Evolutionary conservation across 2,888 invertebrate species (phyloP).

Genomic region (Keiferia lycopersicella): DNA sequence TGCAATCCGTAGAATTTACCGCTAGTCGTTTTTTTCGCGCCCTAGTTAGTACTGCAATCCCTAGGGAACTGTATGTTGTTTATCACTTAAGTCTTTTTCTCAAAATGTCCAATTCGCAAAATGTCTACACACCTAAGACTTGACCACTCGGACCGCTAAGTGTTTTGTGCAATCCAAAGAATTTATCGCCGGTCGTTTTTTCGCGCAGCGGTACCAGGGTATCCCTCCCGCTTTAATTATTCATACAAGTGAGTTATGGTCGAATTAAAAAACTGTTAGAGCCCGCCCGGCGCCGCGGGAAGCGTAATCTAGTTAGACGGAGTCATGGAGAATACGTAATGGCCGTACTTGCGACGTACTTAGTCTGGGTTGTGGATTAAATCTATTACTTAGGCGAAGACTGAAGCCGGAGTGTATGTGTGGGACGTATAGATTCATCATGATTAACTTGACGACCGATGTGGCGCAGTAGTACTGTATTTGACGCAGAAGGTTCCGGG

Average conservation of each 20-base stretch:
- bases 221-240: slow-evolving; percentile 79
- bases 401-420: no score
- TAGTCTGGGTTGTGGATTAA: background rate
- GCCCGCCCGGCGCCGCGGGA: slow-evolving; percentile 73
- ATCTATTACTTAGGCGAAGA: no score
- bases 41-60: no score
- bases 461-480: no score
- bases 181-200: slow-evolving; percentile 72
- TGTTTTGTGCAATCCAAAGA: slow-evolving; percentile 73
- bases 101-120: no score
- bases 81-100: no score
- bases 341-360: slow-evolving; percentile 31
- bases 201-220: slow-evolving; percentile 59
- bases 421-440: no score
- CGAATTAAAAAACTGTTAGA: slow-evolving; percentile 83
- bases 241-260: slow-evolving; percentile 81
- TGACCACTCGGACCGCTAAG: slow-evolving; percentile 65
- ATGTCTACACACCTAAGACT: slow-evolving; percentile 37
- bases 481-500: no score
- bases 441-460: no score
- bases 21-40: slow-evolving; percentile 62
- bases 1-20: slow-evolving; percentile 75
- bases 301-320: slow-evolving; percentile 75
- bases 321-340: slow-evolving; percentile 77
- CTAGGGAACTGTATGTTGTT: background rate